Conservation (phyloP, 2,113 vertebrate genomes). For the Pogonocichla stellata region DNA sequence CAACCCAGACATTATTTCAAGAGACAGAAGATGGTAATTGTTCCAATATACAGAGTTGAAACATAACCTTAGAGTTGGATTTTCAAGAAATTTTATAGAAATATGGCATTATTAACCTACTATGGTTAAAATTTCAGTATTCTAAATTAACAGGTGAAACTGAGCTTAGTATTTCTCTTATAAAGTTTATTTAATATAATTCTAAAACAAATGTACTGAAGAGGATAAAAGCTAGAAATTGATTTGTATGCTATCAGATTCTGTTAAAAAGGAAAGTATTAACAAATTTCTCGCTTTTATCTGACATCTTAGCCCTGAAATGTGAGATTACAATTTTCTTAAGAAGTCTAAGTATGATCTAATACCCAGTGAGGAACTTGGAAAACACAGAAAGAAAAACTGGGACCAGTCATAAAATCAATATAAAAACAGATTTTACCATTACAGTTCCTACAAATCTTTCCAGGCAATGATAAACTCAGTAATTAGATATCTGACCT, state of each 20-base stretch:
- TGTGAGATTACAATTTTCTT: neutral
- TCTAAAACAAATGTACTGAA: neutral
- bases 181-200: neutral
- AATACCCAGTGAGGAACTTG: neutral
- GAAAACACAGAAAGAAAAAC: neutral
- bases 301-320: neutral
- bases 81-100: neutral
- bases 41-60: neutral
- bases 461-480: neutral
- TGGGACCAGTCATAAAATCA: neutral
- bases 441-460: neutral
- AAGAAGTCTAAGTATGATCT: neutral
- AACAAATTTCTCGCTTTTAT: neutral
- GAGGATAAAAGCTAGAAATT: neutral
- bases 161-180: neutral
- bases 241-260: neutral
- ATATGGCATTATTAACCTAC: neutral
- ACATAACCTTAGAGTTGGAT: neutral
- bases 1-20: neutral
- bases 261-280: neutral
- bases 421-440: neutral
- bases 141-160: neutral
- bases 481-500: conserved; percentile 12
- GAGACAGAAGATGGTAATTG: neutral
- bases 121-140: neutral